Percentiles rank a stretch among this genome's conserved stretches.
These are phyloP conservation scores for Micronycteris hirsuta DNA, from an alignment of 2,113 vertebrate species.

Conservation along the genomic window DNA sequence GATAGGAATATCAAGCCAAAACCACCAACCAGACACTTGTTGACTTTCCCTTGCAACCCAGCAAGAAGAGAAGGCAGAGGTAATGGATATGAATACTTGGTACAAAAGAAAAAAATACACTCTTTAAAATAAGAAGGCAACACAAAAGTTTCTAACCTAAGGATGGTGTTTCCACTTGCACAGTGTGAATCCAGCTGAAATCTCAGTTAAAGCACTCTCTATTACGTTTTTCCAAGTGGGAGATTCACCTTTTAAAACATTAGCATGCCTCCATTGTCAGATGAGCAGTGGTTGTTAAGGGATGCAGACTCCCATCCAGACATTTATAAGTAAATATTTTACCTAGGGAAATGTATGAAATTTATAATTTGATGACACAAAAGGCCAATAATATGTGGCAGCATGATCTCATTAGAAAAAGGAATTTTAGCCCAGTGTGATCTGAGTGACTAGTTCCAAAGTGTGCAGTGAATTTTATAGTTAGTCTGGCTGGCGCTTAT, in stretches of 20 bases:
- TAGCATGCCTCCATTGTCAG: constrained; percentile 65
- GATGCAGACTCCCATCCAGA: constrained; percentile 82
- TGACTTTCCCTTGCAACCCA: constrained; percentile 24
- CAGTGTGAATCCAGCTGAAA: constrained; percentile 49
- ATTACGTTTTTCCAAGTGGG: constrained; percentile 62
- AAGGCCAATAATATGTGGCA: constrained; percentile 94
- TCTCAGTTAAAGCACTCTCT: constrained; percentile 72
- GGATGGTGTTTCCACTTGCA: constrained; percentile 59
- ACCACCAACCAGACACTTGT: constrained; percentile 60
- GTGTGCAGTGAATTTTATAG: constrained; percentile 96
- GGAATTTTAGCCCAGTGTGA: constrained; percentile 92
- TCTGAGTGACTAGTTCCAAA: constrained; percentile 92
- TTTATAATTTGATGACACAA: constrained; percentile 90
- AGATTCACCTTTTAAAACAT: constrained; percentile 79
- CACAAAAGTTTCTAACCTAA: constrained; percentile 47
- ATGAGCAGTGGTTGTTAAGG: constrained; percentile 77
- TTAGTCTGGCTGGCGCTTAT: constrained; percentile 91
- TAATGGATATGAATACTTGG: constrained; percentile 34
- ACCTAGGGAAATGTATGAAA: constrained; percentile 87
- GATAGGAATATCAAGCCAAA: constrained; percentile 54
- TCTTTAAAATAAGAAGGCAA: not conserved
- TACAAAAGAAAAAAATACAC: constrained; percentile 20
- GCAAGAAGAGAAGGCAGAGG: not conserved
- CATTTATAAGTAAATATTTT: constrained; percentile 89
- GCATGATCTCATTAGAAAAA: constrained; percentile 96